Evolutionary conservation across 2,888 invertebrate genomes (phyloP).

Genomic region (Napeogenes inachia): DNA sequence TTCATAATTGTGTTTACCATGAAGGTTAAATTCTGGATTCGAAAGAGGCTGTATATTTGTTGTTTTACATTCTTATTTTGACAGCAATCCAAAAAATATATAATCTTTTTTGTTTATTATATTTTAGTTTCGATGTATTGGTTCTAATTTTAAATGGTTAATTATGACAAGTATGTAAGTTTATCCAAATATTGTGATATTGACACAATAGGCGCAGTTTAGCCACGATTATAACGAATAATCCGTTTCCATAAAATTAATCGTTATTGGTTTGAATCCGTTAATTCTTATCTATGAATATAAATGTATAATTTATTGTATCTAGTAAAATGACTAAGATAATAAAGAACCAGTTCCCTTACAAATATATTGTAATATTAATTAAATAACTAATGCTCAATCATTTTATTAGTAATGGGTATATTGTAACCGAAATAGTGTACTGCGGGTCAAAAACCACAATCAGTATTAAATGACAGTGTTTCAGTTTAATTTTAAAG

Average conservation of each 20-base stretch:
- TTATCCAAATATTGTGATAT: background rate
- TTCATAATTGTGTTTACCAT: slow-evolving; percentile 15
- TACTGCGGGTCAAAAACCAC: too few species aligned
- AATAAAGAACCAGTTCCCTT: too few species aligned
- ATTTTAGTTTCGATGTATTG: background rate
- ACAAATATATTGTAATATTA: too few species aligned
- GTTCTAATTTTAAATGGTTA: slow-evolving; percentile 3
- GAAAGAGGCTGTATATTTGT: background rate
- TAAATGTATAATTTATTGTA: background rate
- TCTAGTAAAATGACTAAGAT: too few species aligned
- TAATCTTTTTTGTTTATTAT: background rate
- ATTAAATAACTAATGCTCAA: too few species aligned
- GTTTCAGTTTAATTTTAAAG: too few species aligned
- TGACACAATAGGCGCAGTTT: slow-evolving; percentile 18
- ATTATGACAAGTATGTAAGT: slow-evolving; percentile 3
- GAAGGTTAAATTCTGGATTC: slow-evolving; percentile 21
- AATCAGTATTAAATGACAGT: too few species aligned
- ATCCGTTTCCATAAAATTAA: slow-evolving; percentile 67
- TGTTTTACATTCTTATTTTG: background rate
- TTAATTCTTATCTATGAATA: slow-evolving; percentile 43
- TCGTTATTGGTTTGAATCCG: slow-evolving; percentile 34
- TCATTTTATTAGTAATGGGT: too few species aligned
- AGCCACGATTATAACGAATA: slow-evolving; percentile 43
- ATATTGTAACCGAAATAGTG: too few species aligned
- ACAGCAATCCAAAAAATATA: background rate